Conservation (phyloP, 2,113 vertebrate genomes). For the Gopherus evgoodei region DNA sequence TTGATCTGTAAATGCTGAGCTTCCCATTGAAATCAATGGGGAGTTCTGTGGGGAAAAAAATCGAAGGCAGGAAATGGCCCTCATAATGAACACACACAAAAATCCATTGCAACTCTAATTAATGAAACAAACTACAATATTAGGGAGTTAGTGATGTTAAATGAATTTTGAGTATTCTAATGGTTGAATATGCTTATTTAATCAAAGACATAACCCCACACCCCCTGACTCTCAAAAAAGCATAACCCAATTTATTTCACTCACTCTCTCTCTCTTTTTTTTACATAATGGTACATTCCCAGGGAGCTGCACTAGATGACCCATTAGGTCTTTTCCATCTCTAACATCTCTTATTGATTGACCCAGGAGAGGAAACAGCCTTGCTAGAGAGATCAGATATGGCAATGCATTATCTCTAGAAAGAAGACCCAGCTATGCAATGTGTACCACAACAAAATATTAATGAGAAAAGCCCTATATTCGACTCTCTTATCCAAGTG, state of each 20-base stretch:
- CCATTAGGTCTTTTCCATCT: background rate
- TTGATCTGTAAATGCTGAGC: conserved; percentile 29
- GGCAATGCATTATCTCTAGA: background rate
- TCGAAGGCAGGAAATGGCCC: conserved; percentile 32
- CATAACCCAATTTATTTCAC: background rate
- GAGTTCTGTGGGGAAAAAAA: background rate
- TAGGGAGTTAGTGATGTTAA: background rate
- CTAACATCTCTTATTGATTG: background rate
- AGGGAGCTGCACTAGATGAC: background rate
- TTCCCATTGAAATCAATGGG: conserved; percentile 35
- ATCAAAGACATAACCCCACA: background rate
- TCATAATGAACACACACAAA: background rate
- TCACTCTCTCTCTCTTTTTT: background rate
- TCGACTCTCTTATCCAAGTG: background rate
- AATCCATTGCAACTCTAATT: background rate
- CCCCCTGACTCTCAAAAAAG: background rate
- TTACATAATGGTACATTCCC: background rate
- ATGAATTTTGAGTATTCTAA: background rate
- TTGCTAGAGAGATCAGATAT: background rate
- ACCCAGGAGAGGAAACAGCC: background rate
- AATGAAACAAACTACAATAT: background rate
- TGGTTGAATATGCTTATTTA: background rate
- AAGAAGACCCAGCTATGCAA: background rate
- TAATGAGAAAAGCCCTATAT: background rate
- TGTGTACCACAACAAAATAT: background rate